A percentile compares a stretch with the other conserved stretches of the same genome.
Conservation (phyloP, 2,113 vertebrate species). For the Bambusicola thoracicus region DNA sequence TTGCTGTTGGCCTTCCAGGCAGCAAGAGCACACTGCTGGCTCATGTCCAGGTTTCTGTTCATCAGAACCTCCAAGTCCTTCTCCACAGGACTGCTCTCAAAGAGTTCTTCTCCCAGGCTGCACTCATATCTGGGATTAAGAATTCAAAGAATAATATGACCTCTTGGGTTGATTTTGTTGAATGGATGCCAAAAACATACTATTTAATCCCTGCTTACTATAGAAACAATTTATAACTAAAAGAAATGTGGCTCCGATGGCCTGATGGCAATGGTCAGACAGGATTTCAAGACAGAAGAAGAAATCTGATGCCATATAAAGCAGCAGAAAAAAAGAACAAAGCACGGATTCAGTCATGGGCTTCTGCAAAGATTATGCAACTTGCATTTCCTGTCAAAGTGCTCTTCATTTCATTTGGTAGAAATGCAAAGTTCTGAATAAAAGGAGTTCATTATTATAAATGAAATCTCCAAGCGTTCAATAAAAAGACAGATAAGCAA, state of each 20-base stretch:
- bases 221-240: not conserved
- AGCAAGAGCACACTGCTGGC: too few species aligned
- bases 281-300: not conserved
- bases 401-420: not conserved
- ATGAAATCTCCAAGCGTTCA: not conserved
- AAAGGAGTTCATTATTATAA: not conserved
- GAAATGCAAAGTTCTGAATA: constrained; percentile 6
- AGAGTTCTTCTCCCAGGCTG: too few species aligned
- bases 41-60: too few species aligned
- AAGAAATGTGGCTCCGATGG: not conserved
- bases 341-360: not conserved
- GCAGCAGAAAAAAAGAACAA: not conserved
- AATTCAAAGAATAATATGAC: not conserved
- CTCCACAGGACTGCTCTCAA: too few species aligned
- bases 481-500: not conserved
- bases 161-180: not conserved
- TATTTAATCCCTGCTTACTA: not conserved
- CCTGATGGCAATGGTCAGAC: not conserved
- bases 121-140: too few species aligned
- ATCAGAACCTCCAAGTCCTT: too few species aligned
- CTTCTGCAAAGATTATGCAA: not conserved
- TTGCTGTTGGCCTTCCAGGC: too few species aligned
- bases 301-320: not conserved
- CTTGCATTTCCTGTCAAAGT: constrained; percentile 8
- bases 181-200: not conserved